These are phyloP conservation scores for Myathropa florea DNA, from an alignment of 2,888 invertebrate species.

Conservation along the genomic window DNA sequence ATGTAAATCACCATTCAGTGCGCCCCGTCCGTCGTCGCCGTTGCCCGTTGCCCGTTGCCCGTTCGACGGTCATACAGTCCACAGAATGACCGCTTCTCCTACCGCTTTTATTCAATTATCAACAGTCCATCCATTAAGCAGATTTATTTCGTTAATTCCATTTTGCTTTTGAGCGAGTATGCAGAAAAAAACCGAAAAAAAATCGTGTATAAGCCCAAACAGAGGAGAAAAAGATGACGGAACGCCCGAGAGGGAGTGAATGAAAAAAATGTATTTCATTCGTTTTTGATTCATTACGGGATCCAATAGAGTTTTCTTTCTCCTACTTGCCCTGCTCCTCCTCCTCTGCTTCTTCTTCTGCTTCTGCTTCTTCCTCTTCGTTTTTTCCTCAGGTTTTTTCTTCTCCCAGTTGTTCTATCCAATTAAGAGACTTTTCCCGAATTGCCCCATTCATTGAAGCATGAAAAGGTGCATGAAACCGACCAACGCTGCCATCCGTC, in stretches of 20 bases:
- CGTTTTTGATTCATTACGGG: constrained; percentile 63
- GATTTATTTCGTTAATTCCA: constrained; percentile 66
- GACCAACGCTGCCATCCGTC: not conserved
- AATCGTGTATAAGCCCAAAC: not conserved
- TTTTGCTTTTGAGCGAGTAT: constrained; percentile 52
- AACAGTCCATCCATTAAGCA: constrained; percentile 66
- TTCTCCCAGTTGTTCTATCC: constrained; percentile 60
- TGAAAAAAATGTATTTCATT: constrained; percentile 27
- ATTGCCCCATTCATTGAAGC: constrained; percentile 67
- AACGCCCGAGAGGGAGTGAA: not conserved
- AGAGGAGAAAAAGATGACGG: not conserved
- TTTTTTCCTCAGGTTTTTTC: constrained; percentile 14
- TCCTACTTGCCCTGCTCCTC: no score
- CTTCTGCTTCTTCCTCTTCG: not conserved
- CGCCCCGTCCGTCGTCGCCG: not conserved
- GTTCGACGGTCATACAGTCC: not conserved
- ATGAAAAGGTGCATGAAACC: constrained; percentile 69
- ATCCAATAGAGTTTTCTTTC: constrained; percentile 37
- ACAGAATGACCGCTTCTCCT: not conserved
- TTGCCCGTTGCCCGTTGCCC: no score
- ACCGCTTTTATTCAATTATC: constrained; percentile 64
- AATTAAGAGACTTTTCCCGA: constrained; percentile 67
- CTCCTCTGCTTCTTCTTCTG: not conserved
- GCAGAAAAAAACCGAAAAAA: constrained; percentile 17
- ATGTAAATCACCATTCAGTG: constrained; percentile 39